Evolutionary conservation across 2,888 invertebrate species (phyloP), one percentile per base, ranked within the genome.

Genomic region (Euplagia quadripunctaria): DNA sequence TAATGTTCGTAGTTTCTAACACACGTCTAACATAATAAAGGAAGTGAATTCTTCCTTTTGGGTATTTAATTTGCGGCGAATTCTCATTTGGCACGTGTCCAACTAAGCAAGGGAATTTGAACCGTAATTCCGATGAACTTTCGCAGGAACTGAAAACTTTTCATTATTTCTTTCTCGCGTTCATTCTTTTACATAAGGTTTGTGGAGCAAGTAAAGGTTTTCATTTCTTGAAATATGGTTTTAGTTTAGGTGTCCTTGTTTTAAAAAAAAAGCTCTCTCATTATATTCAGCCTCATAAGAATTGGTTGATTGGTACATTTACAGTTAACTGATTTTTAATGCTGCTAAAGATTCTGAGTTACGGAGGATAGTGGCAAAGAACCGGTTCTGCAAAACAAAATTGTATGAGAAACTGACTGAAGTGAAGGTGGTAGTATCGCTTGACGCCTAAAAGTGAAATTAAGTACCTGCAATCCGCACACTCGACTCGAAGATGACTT

Each of bases 21-120:
- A 74, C 74, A 68, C n/a, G 9, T 20, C 43, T 69, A 69, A 75
- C 72, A 74, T 72, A 58, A 58, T 70, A 75, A 76, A 74, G 81
- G 68, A 64, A 76, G 79, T 82, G 70, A 79, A 82, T 82, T 82
- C 80, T 79, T 83, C 79, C 82, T 82, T 85, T 88, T 84, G 73
- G 84, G 84, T 87, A 88, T 87, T 89, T 89, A 87, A 90, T 89
- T 89, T 87, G 85, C 83, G 77, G 83, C 70, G 79, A 81, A 80
- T 82, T 86, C 84, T 88, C 87, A 87, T 89, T 90, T 90, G 90
- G 90, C 86, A 72, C 80, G 78, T 72, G 70, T 82, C 88, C 89
- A 88, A 81, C 77, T 74, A 77, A 77, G 72, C 77, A 78, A 80
- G 77, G 81, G 82, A 74, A 81, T 81, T 83, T 78, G 76, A 77